Evolutionary conservation across 2,113 vertebrate species (phyloP).

Genomic region (Catharus minimus): DNA sequence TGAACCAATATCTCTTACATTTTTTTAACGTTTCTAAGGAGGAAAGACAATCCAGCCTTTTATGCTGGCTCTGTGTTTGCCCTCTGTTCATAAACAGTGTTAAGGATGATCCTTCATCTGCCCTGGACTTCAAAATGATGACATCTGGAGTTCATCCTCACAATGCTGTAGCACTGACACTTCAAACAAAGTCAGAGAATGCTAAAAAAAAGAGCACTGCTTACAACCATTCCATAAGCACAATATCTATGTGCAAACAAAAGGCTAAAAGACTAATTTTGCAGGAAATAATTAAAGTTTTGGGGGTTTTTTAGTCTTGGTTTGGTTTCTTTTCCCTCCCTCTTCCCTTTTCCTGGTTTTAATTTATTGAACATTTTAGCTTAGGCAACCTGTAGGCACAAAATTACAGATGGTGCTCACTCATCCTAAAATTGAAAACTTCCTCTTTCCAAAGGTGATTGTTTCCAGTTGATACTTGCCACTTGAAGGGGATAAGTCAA

Average conservation of each 20-base stretch:
- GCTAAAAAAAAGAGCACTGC: not conserved
- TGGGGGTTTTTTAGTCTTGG: not conserved
- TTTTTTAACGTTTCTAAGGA: not conserved
- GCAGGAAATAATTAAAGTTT: constrained; percentile 23
- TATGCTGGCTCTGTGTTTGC: not conserved
- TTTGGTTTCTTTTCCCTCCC: accelerated
- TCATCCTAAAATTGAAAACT: constrained; percentile 50
- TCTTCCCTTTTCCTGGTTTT: not conserved
- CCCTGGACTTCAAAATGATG: not conserved
- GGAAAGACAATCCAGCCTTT: not conserved
- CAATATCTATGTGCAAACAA: constrained; percentile 14
- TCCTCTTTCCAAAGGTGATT: constrained; percentile 55
- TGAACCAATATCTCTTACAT: not conserved
- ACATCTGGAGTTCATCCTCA: constrained; percentile 37
- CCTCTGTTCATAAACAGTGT: not conserved
- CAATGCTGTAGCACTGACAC: not conserved
- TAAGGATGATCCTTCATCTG: constrained; percentile 1
- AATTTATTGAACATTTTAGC: constrained; percentile 36
- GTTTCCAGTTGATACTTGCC: constrained; percentile 38
- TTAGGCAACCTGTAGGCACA: constrained; percentile 19
- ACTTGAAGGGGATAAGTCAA: not conserved
- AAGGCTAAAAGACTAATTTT: not conserved
- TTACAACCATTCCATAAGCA: not conserved
- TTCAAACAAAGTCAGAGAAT: constrained; percentile 39
- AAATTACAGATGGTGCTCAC: constrained; percentile 39